Evolutionary conservation across 1,140 invertebrate genomes (phyloP), one percentile per base, ranked within the genome.

Genomic region (Micrasema minimum): DNA sequence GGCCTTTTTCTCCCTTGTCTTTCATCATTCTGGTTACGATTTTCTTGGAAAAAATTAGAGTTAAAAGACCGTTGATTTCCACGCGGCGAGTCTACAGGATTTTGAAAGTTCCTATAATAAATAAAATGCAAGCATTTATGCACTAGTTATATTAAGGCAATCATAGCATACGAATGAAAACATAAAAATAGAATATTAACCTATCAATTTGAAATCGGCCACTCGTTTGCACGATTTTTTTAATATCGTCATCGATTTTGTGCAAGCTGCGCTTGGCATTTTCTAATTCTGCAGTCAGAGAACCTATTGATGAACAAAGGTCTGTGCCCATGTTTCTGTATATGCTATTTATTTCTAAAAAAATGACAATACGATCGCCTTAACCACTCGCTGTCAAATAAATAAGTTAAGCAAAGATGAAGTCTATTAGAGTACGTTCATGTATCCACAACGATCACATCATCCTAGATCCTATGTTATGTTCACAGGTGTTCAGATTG

Each of bases 161-260:
- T 51, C 11, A 64, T 1, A 31, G 10, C n/a, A 14, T n/a, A 18
- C 22, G 20, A 26, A 26, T 14, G 12, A 45, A 64, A 46, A 46
- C 22, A 64, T 62, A 45, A 66, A 69, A 64, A 75, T 66, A 43
- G 55, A 46, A 41, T 51, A 59, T 79, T 83, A 82, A 83, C 82
- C 82, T 83, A 81, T 84, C 81, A 66, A 80, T 81, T 65, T 77
- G 71, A 75, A 81, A 84, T 72, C 83, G 76, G 78, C 81, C 82
- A 26, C 79, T 77, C 11, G 80, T 80, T 81, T 83, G 82, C 9
- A 82, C 80, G 38, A 84, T 82, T 78, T 81, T 82, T 77, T 84
- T 83, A n/a, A 83, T 84, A 62, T 82, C 81, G 79, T 83, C 82
- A 51, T 84, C 82, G 77, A 84, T 81, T 81, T 84, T 83, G 77